Percentiles rank a stretch among this genome's conserved stretches.
Evolutionary conservation across 2,888 invertebrate genomes (phyloP).

Genomic region (Pseudococcus longispinus): DNA sequence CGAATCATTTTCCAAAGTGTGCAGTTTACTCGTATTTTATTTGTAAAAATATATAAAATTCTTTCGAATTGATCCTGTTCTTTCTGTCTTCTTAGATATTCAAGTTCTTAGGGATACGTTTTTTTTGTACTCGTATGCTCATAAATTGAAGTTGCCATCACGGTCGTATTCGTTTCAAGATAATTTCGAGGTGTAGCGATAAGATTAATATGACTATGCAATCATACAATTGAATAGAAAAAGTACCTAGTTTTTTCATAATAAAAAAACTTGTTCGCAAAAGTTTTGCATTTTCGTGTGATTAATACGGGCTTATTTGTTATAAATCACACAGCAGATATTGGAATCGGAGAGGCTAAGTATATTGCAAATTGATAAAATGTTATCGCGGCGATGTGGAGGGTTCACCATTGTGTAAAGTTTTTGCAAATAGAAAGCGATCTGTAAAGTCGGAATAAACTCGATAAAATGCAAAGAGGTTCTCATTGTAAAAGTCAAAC

Average conservation of each 20-base stretch:
- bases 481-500: conserved; percentile 42
- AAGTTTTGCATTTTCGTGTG: background rate
- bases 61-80: background rate
- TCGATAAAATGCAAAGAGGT: conserved; percentile 30
- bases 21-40: background rate
- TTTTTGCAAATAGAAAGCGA: conserved; percentile 29
- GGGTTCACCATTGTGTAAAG: conserved; percentile 18
- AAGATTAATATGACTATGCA: too few species aligned
- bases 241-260: background rate
- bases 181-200: too few species aligned
- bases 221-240: too few species aligned
- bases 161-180: too few species aligned
- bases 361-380: conserved; percentile 11
- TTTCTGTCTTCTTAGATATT: background rate
- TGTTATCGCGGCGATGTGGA: background rate
- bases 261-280: background rate
- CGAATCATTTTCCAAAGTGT: background rate
- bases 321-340: background rate
- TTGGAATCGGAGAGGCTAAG: background rate
- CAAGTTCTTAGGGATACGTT: too few species aligned
- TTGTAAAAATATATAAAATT: background rate
- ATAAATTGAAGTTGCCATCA: too few species aligned
- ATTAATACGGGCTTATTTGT: background rate
- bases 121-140: too few species aligned
- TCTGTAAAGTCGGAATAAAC: conserved; percentile 20